Evolutionary conservation across 2,113 vertebrate genomes (phyloP).

Genomic region (Catagonus wagneri): DNA sequence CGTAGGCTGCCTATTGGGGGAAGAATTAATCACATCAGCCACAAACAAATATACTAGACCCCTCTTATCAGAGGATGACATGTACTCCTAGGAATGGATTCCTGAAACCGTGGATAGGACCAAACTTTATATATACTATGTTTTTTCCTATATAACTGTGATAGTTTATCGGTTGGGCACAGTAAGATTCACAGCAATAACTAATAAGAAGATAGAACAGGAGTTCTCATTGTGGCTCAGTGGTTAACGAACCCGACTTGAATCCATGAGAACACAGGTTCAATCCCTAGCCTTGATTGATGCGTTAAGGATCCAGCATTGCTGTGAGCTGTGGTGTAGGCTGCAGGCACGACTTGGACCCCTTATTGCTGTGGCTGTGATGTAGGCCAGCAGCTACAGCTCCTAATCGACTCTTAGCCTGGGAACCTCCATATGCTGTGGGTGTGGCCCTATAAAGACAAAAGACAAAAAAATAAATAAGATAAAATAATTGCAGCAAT

Average conservation of each 20-base stretch:
- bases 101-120: not conserved
- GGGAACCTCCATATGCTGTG: too few species aligned
- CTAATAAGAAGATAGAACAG: not conserved
- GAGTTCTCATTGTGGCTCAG: too few species aligned
- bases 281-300: too few species aligned
- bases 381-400: too few species aligned
- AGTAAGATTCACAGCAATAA: not conserved
- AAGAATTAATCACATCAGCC: not conserved
- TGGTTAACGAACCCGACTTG: too few species aligned
- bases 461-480: not conserved
- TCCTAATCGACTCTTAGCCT: too few species aligned
- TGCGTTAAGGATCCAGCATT: too few species aligned
- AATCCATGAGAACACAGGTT: too few species aligned
- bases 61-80: not conserved
- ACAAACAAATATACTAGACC: not conserved
- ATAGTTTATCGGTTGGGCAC: not conserved
- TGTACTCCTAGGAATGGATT: not conserved
- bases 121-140: not conserved
- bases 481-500: not conserved
- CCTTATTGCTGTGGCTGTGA: too few species aligned
- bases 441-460: too few species aligned
- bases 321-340: too few species aligned
- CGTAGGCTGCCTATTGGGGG: not conserved
- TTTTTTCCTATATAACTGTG: not conserved
- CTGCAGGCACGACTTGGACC: too few species aligned